Evolutionary conservation across 2,113 vertebrate genomes (phyloP).

Genomic region (Sinocyclocheilus maitianheensis): DNA sequence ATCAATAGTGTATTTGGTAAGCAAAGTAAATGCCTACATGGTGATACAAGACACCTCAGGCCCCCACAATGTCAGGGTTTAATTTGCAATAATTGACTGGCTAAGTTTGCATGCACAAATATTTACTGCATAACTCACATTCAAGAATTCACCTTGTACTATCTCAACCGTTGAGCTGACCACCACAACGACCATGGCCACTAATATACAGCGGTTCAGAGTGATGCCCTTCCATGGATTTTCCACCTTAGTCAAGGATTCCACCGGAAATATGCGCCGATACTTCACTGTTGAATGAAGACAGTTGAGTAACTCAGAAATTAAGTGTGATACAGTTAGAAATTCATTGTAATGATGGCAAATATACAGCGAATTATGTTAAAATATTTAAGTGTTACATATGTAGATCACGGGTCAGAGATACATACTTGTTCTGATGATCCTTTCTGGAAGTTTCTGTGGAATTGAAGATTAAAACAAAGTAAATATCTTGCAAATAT

Average conservation of each 20-base stretch:
- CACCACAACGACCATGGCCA: slow-evolving; percentile 80
- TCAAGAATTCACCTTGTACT: slow-evolving; percentile 78
- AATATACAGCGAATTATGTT: background rate
- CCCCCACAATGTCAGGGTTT: background rate
- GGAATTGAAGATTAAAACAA: slow-evolving; percentile 13
- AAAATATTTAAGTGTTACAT: background rate
- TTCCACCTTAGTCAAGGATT: slow-evolving; percentile 67
- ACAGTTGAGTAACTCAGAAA: slow-evolving; percentile 11
- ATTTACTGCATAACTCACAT: background rate
- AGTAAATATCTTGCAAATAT: background rate
- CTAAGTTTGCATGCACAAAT: background rate
- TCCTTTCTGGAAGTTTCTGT: slow-evolving; percentile 7
- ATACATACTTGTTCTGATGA: slow-evolving; percentile 34
- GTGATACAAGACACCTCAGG: background rate
- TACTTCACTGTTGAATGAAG: slow-evolving; percentile 66
- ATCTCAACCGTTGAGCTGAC: slow-evolving; percentile 85
- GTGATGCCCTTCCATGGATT: slow-evolving; percentile 87
- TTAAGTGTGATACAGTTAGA: background rate
- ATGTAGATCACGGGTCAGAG: background rate
- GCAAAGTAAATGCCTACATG: background rate
- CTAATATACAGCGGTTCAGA: slow-evolving; percentile 86
- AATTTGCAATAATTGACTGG: background rate
- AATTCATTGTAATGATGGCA: background rate
- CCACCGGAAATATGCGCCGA: slow-evolving; percentile 68
- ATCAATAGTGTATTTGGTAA: background rate